These are phyloP conservation scores for Platycheirus albimanus DNA, from an alignment of 2,888 invertebrate species.

Conservation along the genomic window DNA sequence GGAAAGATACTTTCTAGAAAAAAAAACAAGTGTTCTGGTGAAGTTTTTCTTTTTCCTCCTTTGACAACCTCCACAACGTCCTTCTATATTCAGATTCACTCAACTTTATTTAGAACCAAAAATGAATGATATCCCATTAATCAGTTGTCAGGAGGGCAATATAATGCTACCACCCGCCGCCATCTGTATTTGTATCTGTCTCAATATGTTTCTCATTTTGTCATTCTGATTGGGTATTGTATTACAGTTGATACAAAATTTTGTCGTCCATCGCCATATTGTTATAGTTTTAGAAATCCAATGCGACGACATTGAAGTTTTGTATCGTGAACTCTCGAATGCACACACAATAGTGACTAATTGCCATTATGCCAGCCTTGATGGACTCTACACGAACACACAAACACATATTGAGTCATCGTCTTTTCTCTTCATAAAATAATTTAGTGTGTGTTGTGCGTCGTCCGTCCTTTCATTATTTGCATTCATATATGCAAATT, in stretches of 20 bases:
- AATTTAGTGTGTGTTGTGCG: not conserved
- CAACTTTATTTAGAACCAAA: not conserved
- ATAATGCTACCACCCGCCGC: not conserved
- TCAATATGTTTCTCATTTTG: not conserved
- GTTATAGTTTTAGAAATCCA: constrained; percentile 16
- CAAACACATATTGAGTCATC: not conserved
- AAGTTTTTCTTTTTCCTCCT: not conserved
- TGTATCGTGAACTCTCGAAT: not conserved
- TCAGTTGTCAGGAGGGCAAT: not conserved
- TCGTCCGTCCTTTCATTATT: not conserved
- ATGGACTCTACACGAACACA: not conserved
- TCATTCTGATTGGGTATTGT: constrained; percentile 31
- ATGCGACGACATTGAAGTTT: constrained; percentile 10
- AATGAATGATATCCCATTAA: not conserved
- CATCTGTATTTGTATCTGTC: not conserved
- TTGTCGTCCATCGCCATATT: not conserved
- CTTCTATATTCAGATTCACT: too few species aligned
- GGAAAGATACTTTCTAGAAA: too few species aligned
- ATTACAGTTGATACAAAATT: constrained; percentile 7
- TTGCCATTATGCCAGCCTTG: constrained; percentile 3
- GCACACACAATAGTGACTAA: constrained; percentile 17
- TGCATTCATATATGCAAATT: constrained; percentile 14
- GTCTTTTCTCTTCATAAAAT: not conserved
- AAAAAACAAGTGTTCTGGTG: not conserved
- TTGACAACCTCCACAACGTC: not conserved